Conservation (phyloP, 1,140 invertebrate species). For the Drosophila ananassae region DNA sequence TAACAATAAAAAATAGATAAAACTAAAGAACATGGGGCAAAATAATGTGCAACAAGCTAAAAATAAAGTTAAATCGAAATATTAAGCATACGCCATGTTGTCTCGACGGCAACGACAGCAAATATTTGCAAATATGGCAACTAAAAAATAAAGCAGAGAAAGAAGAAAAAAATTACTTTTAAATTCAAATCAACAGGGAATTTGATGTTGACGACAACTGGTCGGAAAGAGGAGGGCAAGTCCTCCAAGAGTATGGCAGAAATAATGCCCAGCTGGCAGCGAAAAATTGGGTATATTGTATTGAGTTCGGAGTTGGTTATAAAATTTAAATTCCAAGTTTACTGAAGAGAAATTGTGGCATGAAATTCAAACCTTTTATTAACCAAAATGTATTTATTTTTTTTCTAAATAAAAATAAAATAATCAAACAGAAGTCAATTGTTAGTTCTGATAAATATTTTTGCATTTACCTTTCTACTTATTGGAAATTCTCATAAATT, state of each 20-base stretch:
- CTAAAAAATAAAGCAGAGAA: slow-evolving; percentile 21
- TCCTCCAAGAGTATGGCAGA: neutral
- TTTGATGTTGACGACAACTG: slow-evolving; percentile 40
- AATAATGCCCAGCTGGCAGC: slow-evolving; percentile 26
- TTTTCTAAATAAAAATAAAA: neutral
- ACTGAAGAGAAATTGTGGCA: neutral
- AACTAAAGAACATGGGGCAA: slow-evolving; percentile 4
- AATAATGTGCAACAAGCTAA: slow-evolving; percentile 45
- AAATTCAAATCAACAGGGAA: slow-evolving; percentile 58
- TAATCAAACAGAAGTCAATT: neutral
- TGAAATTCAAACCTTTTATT: neutral
- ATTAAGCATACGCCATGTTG: slow-evolving; percentile 55
- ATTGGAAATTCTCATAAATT: too few species aligned
- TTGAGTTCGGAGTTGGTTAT: slow-evolving; percentile 30
- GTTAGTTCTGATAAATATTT: too few species aligned
- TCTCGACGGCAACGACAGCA: slow-evolving; percentile 37
- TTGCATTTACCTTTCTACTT: too few species aligned
- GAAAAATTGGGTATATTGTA: slow-evolving; percentile 27
- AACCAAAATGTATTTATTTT: neutral
- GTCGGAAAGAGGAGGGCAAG: neutral
- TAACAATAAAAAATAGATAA: neutral
- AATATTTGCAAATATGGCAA: slow-evolving; percentile 51
- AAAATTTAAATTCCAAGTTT: slow-evolving; percentile 18
- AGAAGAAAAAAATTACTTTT: slow-evolving; percentile 46
- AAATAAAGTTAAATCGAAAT: slow-evolving; percentile 45